Evolutionary conservation across 2,113 vertebrate genomes (phyloP), one percentile per base, ranked within the genome.

Genomic region (Xyrauchen texanus): DNA sequence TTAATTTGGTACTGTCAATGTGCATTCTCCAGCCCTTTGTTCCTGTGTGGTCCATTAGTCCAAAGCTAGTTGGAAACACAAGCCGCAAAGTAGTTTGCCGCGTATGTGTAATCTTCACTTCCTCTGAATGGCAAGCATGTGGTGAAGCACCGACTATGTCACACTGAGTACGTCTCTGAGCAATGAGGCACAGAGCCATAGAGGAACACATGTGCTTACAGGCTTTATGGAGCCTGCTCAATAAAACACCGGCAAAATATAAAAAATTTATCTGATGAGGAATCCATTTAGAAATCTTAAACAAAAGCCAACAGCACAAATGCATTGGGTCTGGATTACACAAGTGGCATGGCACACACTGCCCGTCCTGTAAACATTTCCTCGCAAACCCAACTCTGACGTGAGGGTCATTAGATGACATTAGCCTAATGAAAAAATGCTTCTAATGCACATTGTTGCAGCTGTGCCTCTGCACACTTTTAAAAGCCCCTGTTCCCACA

Each of bases 391-490:
- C 86, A 88, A 85, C 85, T 93, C 91, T 95, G 96, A 94, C 94
- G 91, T 71, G 87, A 92, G 93, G 93, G 93, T 93, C 93, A 93
- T 93, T 86, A 88, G 89, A 94, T 96, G 95, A 95, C 96, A 97
- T 97, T 96, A 97, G 94, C 91, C 94, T 95, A 96, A 98, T 97
- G 95, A 98, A 96, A 96, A 94, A 96, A 95, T 64, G 92, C 93
- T 93, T 95, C 94, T 95, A 96, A 96, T 93, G 94, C 92, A 95
- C 95, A 96, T 97, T 97, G 95, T 96, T 97, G 95, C 95, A 96
- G 96, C 95, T 95, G 95, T 85, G 92, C 96, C 96, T 95, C 93
- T 92, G 94, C 93, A 93, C 94, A 96, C 95, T 96, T 98, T 95
- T 96, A 95, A 98, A 96, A 92, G 91, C 93, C 91, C 85, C 72